Base-by-base conservation (phyloP, 2,797 vertebrate species). In the Eulemur rubriventer region DNA sequence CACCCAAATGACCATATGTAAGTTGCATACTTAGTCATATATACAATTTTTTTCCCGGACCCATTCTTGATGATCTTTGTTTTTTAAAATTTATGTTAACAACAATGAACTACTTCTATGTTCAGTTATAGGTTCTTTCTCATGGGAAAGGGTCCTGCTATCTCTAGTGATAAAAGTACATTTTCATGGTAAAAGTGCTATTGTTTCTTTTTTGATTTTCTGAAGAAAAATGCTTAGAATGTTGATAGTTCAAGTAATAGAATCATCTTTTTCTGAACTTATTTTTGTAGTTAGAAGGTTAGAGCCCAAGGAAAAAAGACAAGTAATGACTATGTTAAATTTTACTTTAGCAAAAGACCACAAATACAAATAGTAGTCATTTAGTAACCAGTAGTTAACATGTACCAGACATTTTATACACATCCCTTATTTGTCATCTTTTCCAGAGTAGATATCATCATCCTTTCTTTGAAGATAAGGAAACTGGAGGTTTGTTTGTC, bases 161-260 rank as follows among this genome's bases (percentile, higher is more conserved):
- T 93, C 12, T 85, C 46, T 86, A 93, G 6, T 84, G 61, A 95
- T 22, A 95, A 75, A 97, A 94, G 12, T 67, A 69, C 0, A 93
- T 84, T 87, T 89, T 95, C 59, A 83, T 75, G 41, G 55, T 85
- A 88, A 95, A 97, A 90, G 86, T 69, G 18, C 0, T 88, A 57
- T 35, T 63, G 41, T 70, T 97, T 65, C 33, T 10, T 94, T 96
- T 85, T 69, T 69, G 26, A 22, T 93, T 93, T 94, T 79, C 35
- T 46, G 81, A 91, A 87, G 14, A 82, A 88, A 90, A 85, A 89
- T 86, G 38, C 57, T 93, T 75, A 63, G 4, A 57, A 93, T 88
- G 46, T 83, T 93, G 18, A 84, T 9, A 83, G 43, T 85, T 90
- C 43, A 78, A 82, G 16, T 26, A 81, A 61, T 2, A 85, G 20